phyloP scores from a whole-genome alignment of 2,888 invertebrate genomes.

The Leptopilina syphax region DNA sequence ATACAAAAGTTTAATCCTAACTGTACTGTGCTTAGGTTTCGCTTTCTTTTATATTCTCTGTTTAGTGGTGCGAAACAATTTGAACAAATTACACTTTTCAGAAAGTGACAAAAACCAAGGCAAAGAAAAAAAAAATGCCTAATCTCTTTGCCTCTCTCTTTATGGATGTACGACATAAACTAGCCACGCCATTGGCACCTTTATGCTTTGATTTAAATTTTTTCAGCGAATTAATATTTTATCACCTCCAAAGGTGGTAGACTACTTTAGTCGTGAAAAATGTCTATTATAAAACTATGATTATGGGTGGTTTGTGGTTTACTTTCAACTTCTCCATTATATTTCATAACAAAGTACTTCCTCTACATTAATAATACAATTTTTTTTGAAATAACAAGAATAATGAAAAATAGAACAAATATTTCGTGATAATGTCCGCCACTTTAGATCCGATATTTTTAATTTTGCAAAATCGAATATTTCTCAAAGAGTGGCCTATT shows the following conservation, averaged over 20 bases:
- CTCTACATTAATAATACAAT: no score
- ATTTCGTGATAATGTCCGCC: no score
- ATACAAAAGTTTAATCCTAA: conserved; percentile 68
- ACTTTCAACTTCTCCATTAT: not conserved
- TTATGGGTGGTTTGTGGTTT: not conserved
- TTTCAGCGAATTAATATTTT: conserved; percentile 18
- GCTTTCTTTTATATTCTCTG: conserved; percentile 73
- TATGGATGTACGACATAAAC: conserved; percentile 57
- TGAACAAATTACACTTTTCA: conserved; percentile 73
- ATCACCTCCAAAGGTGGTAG: not conserved
- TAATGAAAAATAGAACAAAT: no score
- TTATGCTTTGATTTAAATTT: conserved; percentile 40
- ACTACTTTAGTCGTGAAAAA: not conserved
- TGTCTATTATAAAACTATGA: conserved; percentile 3
- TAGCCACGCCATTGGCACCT: conserved; percentile 60
- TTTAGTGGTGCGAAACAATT: conserved; percentile 71
- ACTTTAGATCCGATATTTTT: no score
- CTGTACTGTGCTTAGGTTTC: conserved; percentile 65
- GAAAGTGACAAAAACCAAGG: conserved; percentile 70
- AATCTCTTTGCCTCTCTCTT: conserved; percentile 66
- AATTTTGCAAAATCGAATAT: no score
- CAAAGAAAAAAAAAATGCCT: conserved; percentile 70
- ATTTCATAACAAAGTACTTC: not conserved
- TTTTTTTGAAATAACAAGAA: no score
- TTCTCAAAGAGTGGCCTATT: no score